A percentile compares a stretch with the other conserved stretches of the same genome.
Conservation (phyloP, 1,140 invertebrate species). For the Drosophila neocordata region DNA sequence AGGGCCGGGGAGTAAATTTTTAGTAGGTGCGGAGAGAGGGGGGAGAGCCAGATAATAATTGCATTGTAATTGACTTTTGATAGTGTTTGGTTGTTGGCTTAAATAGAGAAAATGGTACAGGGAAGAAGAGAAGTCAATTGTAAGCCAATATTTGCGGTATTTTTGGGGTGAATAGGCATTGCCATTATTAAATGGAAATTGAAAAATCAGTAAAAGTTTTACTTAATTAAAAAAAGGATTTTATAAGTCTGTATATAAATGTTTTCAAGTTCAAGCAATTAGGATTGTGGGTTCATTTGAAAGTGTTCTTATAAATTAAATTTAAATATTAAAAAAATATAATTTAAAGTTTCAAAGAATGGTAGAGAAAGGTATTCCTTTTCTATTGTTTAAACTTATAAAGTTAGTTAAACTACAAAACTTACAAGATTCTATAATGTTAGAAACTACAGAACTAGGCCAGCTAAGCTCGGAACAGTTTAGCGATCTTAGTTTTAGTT, state of each 20-base stretch:
- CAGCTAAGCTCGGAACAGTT: too few species aligned
- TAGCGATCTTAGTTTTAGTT: too few species aligned
- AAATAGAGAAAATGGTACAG: background rate
- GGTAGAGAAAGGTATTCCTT: too few species aligned
- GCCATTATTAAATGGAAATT: background rate
- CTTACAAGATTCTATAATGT: too few species aligned
- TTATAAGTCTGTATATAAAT: background rate
- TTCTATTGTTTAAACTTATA: too few species aligned
- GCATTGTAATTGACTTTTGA: constrained; percentile 67
- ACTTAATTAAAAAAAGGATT: background rate
- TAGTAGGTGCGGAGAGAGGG: background rate
- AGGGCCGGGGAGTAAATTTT: background rate
- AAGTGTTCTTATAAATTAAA: too few species aligned
- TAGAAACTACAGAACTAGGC: too few species aligned
- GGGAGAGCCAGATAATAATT: constrained; percentile 46
- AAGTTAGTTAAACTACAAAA: too few species aligned
- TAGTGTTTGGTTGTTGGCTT: constrained; percentile 35
- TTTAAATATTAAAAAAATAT: too few species aligned
- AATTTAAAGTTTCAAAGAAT: too few species aligned
- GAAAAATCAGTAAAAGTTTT: background rate
- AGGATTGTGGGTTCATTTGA: too few species aligned
- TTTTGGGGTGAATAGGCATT: background rate
- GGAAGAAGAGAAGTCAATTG: constrained; percentile 3
- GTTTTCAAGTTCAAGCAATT: too few species aligned
- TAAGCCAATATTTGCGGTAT: background rate